Evolutionary conservation across 2,888 invertebrate species (phyloP).

Genomic region (Apotomis capreana): DNA sequence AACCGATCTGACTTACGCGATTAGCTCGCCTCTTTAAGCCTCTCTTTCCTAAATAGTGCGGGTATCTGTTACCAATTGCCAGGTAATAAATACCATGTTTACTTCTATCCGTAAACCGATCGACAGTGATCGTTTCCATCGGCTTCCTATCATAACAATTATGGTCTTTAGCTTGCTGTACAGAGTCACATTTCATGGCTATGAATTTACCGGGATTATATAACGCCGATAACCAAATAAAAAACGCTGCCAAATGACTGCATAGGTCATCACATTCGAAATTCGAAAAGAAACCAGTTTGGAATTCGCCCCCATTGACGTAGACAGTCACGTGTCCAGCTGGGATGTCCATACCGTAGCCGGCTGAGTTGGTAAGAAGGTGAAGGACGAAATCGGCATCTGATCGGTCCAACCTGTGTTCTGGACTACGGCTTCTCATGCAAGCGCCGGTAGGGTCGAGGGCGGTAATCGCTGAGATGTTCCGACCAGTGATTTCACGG

Average conservation of each 20-base stretch:
- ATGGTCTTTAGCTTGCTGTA: slow-evolving; percentile 59
- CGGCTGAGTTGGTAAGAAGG: slow-evolving; percentile 48
- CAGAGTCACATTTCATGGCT: slow-evolving; percentile 58
- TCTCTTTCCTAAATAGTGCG: slow-evolving; percentile 59
- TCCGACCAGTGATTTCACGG: slow-evolving; percentile 46
- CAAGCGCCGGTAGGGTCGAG: slow-evolving; percentile 52
- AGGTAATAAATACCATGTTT: slow-evolving; percentile 59
- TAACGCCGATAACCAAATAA: slow-evolving; percentile 58
- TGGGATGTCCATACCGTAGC: slow-evolving; percentile 46
- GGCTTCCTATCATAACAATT: slow-evolving; percentile 58
- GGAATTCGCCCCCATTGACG: slow-evolving; percentile 59
- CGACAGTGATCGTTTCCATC: slow-evolving; percentile 55
- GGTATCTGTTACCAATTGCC: slow-evolving; percentile 52
- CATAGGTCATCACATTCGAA: slow-evolving; percentile 56
- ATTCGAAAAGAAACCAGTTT: slow-evolving; percentile 57
- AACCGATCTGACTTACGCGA: background rate
- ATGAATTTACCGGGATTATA: slow-evolving; percentile 56
- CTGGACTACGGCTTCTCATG: slow-evolving; percentile 45
- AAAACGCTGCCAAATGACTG: slow-evolving; percentile 57
- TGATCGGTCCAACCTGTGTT: slow-evolving; percentile 45
- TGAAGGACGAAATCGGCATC: slow-evolving; percentile 50
- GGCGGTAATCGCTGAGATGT: slow-evolving; percentile 43
- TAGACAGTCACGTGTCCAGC: slow-evolving; percentile 52
- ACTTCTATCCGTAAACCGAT: slow-evolving; percentile 52
- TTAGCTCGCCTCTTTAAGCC: slow-evolving; percentile 62